Evolutionary conservation across 1,140 invertebrate species (phyloP), one percentile per base, ranked within the genome.

Genomic region (Lutraria rhynchaena): DNA sequence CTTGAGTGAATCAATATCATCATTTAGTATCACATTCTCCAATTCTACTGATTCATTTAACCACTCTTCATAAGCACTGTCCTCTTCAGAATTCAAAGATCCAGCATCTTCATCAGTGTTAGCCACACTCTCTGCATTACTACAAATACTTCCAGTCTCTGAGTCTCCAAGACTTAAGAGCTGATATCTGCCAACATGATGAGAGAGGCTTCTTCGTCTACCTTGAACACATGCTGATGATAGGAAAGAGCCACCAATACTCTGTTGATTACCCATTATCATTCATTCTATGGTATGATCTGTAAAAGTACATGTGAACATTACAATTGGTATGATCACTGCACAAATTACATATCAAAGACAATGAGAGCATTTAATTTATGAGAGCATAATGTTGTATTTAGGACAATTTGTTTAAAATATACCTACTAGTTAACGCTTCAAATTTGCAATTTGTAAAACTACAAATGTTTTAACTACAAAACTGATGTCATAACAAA

Each of bases 251-350:
- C 74, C 61, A 19, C 61, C 49, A 33, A 67, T 19, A 46, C 63
- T 80, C 19, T 80, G 76, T 53, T 80, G 76, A 22, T 70, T 80
- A 41, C 76, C 76, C 76, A 80, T 80, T 29, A 15, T 65, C 63
- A 37, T 31, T 44, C 63, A 67, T 41, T 41, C 37, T 41, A 7
- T 41, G 15, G 5, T 7, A 41, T 15, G 15, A 7, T 41, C 37
- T 41, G 37, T 41, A 41, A 41, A 41, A n/a, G n/a, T n/a, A n/a
- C n/a, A n/a, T n/a, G n/a, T n/a, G n/a, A n/a, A n/a, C n/a, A n/a
- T n/a, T n/a, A n/a, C n/a, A n/a, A n/a, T n/a, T n/a, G n/a, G n/a
- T n/a, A n/a, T n/a, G n/a, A n/a, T n/a, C n/a, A n/a, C n/a, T n/a
- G n/a, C n/a, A n/a, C n/a, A n/a, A n/a, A n/a, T n/a, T n/a, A n/a